Evolutionary conservation across 1,140 invertebrate species (phyloP).

Genomic region (Galendromus occidentalis): DNA sequence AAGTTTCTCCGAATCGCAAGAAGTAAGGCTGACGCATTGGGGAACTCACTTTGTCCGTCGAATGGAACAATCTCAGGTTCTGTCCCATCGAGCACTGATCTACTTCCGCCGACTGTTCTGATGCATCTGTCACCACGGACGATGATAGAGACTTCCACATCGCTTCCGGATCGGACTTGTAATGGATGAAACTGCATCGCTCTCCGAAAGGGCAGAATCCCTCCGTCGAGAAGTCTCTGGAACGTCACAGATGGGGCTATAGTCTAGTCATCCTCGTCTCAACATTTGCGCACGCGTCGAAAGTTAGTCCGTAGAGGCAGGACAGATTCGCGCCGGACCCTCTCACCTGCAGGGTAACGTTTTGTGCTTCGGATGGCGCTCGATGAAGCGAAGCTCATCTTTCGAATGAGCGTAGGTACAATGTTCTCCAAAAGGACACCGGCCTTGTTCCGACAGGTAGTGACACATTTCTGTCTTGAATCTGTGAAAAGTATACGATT

Average conservation of each 20-base stretch:
- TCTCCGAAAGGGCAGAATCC: constrained; percentile 13
- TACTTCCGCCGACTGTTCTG: too few species aligned
- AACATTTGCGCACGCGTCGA: too few species aligned
- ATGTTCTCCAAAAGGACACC: constrained; percentile 10
- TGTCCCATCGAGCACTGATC: too few species aligned
- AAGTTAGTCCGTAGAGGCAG: too few species aligned
- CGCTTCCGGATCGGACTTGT: neutral
- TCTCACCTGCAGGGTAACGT: constrained; percentile 1
- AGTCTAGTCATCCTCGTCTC: too few species aligned
- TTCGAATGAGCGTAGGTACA: constrained; percentile 13
- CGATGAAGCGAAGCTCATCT: constrained; percentile 9
- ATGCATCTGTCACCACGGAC: too few species aligned
- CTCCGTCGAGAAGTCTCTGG: constrained; percentile 1
- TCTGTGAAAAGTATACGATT: neutral
- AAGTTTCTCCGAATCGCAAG: too few species aligned
- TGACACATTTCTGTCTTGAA: constrained; percentile 14
- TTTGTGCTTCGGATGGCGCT: constrained; percentile 3
- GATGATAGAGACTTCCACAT: too few species aligned
- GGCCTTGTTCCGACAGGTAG: neutral
- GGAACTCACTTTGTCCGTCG: too few species aligned
- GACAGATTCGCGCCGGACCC: neutral
- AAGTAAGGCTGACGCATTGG: too few species aligned
- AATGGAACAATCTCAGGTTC: too few species aligned
- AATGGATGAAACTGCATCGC: constrained; percentile 10
- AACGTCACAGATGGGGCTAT: too few species aligned